phyloP scores from a whole-genome alignment of 2,888 invertebrate genomes.

The Cerastis leucographa region DNA sequence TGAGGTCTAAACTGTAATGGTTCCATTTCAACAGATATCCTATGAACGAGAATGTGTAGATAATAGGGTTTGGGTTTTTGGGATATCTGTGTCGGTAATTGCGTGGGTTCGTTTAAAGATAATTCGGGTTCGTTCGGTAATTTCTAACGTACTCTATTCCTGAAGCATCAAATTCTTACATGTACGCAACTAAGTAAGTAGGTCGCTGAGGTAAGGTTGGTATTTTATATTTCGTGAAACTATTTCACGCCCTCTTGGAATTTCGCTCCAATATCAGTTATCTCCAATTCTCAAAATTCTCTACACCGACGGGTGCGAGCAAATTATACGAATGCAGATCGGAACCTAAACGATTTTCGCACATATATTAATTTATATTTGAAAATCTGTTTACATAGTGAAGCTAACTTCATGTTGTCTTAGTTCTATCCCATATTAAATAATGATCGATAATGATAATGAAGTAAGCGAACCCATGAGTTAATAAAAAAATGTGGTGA shows the following conservation, averaged over 20 bases:
- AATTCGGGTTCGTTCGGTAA: conserved; percentile 3
- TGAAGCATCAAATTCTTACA: conserved; percentile 31
- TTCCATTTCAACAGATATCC: conserved; percentile 5
- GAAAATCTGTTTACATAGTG: not conserved
- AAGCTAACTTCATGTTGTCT: not conserved
- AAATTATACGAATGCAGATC: conserved; percentile 70
- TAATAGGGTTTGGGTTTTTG: conserved; percentile 31
- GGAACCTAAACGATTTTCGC: conserved; percentile 58
- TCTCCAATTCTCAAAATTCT: conserved; percentile 69
- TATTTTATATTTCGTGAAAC: conserved; percentile 73
- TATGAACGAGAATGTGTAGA: conserved; percentile 5
- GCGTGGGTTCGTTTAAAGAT: conserved; percentile 3
- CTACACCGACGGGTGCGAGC: conserved; percentile 68
- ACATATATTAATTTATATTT: conserved; percentile 23
- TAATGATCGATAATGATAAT: not conserved
- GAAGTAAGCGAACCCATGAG: not conserved
- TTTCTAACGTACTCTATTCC: conserved; percentile 33
- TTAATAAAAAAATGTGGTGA: not conserved
- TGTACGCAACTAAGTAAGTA: conserved; percentile 52
- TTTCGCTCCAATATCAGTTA: conserved; percentile 69
- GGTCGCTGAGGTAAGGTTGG: conserved; percentile 60
- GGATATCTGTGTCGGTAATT: conserved; percentile 23
- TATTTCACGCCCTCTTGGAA: conserved; percentile 74
- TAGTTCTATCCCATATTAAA: not conserved
- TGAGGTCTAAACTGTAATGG: conserved; percentile 23